Percentiles rank a stretch among this genome's conserved stretches.
Conservation (phyloP, 2,113 vertebrate genomes). For the Coracopsis vasa region DNA sequence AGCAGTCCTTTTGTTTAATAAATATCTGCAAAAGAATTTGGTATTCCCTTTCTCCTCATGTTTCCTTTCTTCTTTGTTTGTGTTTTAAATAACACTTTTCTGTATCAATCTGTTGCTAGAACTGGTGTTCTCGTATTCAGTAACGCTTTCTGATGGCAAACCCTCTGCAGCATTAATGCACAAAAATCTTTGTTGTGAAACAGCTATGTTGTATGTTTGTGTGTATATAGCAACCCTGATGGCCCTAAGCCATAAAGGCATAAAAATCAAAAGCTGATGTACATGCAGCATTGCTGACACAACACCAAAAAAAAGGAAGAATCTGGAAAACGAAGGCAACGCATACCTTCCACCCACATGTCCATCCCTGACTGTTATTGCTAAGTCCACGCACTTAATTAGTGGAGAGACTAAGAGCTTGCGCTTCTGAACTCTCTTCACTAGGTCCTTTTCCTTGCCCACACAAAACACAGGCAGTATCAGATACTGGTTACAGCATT, state of each 20-base stretch:
- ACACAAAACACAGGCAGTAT: neutral
- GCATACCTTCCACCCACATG: conserved; percentile 1
- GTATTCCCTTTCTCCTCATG: neutral
- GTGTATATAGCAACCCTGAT: conserved; percentile 54
- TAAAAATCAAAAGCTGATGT: conserved; percentile 50
- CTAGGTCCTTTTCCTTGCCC: neutral
- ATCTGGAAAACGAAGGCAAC: conserved; percentile 7
- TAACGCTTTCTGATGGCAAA: neutral
- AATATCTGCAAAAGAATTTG: neutral
- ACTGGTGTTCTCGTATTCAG: neutral
- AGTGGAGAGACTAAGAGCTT: neutral
- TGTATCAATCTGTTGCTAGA: neutral
- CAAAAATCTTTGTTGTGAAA: conserved; percentile 33
- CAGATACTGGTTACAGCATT: neutral
- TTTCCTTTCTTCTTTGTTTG: conserved; percentile 5
- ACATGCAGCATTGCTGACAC: conserved; percentile 2
- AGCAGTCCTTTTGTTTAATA: conserved; percentile 38
- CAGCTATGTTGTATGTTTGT: conserved; percentile 16
- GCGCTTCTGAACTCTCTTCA: neutral
- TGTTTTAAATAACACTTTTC: neutral
- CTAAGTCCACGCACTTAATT: neutral
- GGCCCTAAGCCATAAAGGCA: conserved; percentile 16
- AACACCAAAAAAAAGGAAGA: neutral
- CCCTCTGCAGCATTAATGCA: neutral
- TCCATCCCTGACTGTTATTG: neutral